Base-by-base conservation (phyloP, 2,888 invertebrate genomes). In the Beris morrisii region DNA sequence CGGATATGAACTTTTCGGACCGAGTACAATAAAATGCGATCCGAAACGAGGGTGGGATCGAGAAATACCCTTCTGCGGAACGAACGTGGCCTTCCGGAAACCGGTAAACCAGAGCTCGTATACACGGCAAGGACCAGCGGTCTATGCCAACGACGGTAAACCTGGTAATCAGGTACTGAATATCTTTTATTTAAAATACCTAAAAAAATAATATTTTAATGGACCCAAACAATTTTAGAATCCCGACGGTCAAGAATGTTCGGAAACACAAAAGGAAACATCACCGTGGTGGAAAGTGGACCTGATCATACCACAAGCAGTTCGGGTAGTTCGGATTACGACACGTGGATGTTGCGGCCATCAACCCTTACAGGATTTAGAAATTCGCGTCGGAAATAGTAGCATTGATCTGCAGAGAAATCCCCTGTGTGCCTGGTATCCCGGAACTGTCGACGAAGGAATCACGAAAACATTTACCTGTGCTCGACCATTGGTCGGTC, bases 211-310 rank as follows among this genome's bases (percentile, higher is more conserved):
- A 2, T 44, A 44, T 44, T 44, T 4, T n/a, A 44, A 44, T 44
- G 44, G 13, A 55, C 7, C 3, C 3, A 55, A 6, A 55, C n/a
- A 55, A 44, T 59, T 61, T 4, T 88, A 92, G 45, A 91, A 93
- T 68, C 93, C 94, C 75, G 94, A 95, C 73, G 93, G 92, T 12
- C 89, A 91, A 76, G 84, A 91, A 69, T 95, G 95, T 79, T 92
- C 93, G 0, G 94, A 95, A 82, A 95, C 95, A 0, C 90, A 91
- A 77, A 87, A 90, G 68, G 95, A 95, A 75, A 89, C 91, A 0
- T 93, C 93, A 28, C 95, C 95, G 0, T 95, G 94, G 93, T 95
- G 95, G 95, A 89, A 90, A 73, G 94, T 95, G 7, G 93, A 95
- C 78, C 83, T 95, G 54, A 83, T 95, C 46, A 83, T 89, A 66